Conservation (phyloP, 2,888 invertebrate genomes). For the Galerucella calmariensis region DNA sequence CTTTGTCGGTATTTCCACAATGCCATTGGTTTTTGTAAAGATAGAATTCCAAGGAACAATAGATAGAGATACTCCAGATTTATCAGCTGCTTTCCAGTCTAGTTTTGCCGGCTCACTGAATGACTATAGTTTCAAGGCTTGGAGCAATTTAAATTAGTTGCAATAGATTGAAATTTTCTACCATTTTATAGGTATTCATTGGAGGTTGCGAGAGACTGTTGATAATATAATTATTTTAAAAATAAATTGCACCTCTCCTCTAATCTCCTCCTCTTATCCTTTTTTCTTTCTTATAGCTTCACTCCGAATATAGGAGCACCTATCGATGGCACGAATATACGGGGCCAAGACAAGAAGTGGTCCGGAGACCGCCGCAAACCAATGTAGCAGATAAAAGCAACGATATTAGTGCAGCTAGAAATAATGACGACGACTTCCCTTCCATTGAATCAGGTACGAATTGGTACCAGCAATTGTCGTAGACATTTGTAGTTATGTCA, state of each 20-base stretch:
- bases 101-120: background rate
- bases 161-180: background rate
- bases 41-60: background rate
- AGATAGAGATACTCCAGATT: background rate
- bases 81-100: background rate
- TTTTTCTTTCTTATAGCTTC: slow-evolving; percentile 74
- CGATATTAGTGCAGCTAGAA: slow-evolving; percentile 54
- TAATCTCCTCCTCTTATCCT: background rate
- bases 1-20: background rate
- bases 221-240: background rate
- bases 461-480: background rate
- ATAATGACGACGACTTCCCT: slow-evolving; percentile 60
- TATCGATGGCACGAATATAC: slow-evolving; percentile 96
- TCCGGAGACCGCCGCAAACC: slow-evolving; percentile 72
- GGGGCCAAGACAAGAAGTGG: slow-evolving; percentile 79
- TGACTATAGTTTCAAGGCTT: background rate
- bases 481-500: background rate
- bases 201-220: background rate
- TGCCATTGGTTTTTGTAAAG: background rate
- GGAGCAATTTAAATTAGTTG: background rate
- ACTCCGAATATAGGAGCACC: slow-evolving; percentile 94
- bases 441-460: slow-evolving; percentile 38
- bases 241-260: background rate
- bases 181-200: background rate
- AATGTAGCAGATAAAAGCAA: slow-evolving; percentile 61